A percentile compares a stretch with the other conserved stretches of the same genome.
Conservation (phyloP, 1,140 invertebrate genomes). For the Drosophila aff. region DNA sequence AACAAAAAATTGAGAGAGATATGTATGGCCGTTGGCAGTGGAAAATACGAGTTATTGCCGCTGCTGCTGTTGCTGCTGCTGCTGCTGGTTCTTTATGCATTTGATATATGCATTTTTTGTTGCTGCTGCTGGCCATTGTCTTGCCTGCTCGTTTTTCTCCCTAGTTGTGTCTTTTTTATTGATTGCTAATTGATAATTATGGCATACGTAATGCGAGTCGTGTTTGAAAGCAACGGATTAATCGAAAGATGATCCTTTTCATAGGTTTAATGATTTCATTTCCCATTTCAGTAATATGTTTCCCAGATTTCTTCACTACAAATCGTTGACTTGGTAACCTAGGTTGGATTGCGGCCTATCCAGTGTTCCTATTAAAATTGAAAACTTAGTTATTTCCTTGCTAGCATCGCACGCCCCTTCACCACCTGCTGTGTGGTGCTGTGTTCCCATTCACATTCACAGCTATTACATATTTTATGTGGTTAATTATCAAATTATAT, state of each 20-base stretch:
- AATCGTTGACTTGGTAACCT: neutral
- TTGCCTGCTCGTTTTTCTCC: conserved; percentile 20
- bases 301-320: neutral
- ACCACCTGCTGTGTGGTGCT: conserved; percentile 4
- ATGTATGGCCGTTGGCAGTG: conserved; percentile 56
- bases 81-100: conserved; percentile 27
- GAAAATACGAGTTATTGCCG: conserved; percentile 64
- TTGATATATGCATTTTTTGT: conserved; percentile 61
- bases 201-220: conserved; percentile 56
- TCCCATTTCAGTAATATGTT: neutral
- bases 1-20: conserved; percentile 39
- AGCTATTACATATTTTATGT: conserved; percentile 57
- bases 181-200: conserved; percentile 83
- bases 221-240: conserved; percentile 12
- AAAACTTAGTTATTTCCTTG: neutral
- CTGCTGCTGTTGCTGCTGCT: conserved; percentile 25
- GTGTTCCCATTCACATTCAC: conserved; percentile 41
- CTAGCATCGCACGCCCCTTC: conserved; percentile 9
- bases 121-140: conserved; percentile 41
- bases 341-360: neutral
- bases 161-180: conserved; percentile 52
- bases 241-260: neutral
- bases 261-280: neutral
- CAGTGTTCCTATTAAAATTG: neutral
- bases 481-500: conserved; percentile 74